These are phyloP conservation scores for Homalodisca vitripennis DNA, from an alignment of 1,140 invertebrate species.

Conservation along the genomic window DNA sequence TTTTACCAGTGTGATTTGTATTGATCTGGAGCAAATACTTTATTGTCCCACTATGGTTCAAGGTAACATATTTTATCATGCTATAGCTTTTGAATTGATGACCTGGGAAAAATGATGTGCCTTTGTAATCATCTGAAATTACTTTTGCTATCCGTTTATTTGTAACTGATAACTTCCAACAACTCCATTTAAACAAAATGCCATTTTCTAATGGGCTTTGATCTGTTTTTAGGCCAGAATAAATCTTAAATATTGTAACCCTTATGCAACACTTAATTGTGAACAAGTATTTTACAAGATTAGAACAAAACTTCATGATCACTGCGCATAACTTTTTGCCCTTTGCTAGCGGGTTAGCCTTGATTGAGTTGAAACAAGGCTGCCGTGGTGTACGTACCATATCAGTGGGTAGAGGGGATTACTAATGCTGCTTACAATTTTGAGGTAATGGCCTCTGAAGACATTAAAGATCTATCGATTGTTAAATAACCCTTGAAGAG, in stretches of 20 bases:
- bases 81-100: constrained; percentile 31
- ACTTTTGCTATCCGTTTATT: constrained; percentile 33
- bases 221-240: constrained; percentile 37
- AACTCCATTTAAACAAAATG: constrained; percentile 18
- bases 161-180: constrained; percentile 21
- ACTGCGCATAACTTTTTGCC: constrained; percentile 36
- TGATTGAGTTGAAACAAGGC: constrained; percentile 34
- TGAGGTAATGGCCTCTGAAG: background rate
- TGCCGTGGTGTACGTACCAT: background rate
- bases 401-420: background rate
- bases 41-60: constrained; percentile 29
- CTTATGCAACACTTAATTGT: constrained; percentile 27
- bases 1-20: background rate
- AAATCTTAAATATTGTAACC: constrained; percentile 35
- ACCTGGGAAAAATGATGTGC: constrained; percentile 15
- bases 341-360: constrained; percentile 33
- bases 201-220: constrained; percentile 35
- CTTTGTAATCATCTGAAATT: constrained; percentile 30
- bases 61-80: constrained; percentile 23
- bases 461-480: background rate
- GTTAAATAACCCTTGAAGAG: background rate
- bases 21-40: constrained; percentile 22
- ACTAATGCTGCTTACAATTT: background rate
- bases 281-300: constrained; percentile 30
- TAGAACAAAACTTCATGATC: constrained; percentile 31